Evolutionary conservation across 2,797 vertebrate genomes (phyloP), one percentile per base, ranked within the genome.

Genomic region (Danio jaintianensis): DNA sequence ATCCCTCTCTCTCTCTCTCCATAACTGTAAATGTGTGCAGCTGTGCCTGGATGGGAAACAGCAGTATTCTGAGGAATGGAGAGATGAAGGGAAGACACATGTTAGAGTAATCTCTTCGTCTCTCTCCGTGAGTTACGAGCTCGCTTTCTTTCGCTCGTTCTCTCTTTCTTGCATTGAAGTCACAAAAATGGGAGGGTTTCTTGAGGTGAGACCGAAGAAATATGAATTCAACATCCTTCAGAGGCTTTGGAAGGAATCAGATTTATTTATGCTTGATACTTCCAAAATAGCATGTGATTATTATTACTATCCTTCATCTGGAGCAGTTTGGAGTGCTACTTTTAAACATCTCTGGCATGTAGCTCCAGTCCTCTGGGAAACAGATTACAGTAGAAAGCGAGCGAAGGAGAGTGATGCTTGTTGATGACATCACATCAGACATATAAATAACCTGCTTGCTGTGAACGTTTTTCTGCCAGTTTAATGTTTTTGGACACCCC

Each of bases 221-320:
- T 66, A 80, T 53, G 53, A 62, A 22, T 29, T 94, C 93, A 93
- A 94, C 93, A 94, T 93, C 94, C 91, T 91, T 91, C 92, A 94
- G 92, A 93, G 92, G 93, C 92, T 94, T 94, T 93, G 93, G 92
- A 94, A 94, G 93, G 93, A 94, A 94, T 94, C 93, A 91, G 92
- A 93, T 69, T 43, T 71, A 61, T 73, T 70, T 75, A 74, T 71
- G 42, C 56, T 40, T 61, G 43, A 69, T 72, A 77, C 68, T 67
- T 66, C 43, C 47, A 66, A 74, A 80, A 80, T 73, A 58, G 78
- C 78, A 73, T 80, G 69, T 56, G 78, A 80, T 80, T 80, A 73
- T 80, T 80, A 80, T 80, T 56, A 80, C 68, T 38, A 73, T 73
- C 50, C 59, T 73, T 73, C 69, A 80, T 63, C 69, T 73, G 78